Evolutionary conservation across 2,888 invertebrate genomes (phyloP).

Genomic region (Sycophila texana): DNA sequence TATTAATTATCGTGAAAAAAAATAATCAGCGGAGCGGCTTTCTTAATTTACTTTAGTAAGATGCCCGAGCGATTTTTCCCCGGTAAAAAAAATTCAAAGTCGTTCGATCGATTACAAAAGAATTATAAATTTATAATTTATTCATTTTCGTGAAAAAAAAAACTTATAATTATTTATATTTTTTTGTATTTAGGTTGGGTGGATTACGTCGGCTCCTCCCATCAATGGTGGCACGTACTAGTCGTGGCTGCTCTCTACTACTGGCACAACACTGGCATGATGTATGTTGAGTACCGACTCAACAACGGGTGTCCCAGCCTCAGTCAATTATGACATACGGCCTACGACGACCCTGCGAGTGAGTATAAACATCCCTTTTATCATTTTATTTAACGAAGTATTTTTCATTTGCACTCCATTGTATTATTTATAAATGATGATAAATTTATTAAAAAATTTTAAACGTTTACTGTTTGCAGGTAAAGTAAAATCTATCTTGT

Average conservation of each 20-base stretch:
- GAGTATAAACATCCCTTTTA: conserved; percentile 68
- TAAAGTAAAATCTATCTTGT: too few species aligned
- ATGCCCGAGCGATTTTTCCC: conserved; percentile 92
- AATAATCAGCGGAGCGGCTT: conserved; percentile 87
- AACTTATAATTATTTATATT: too few species aligned
- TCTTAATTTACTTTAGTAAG: conserved; percentile 92
- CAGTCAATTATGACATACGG: conserved; percentile 80
- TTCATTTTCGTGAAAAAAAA: conserved; percentile 77
- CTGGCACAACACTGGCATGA: conserved; percentile 94
- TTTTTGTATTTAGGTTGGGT: conserved; percentile 80
- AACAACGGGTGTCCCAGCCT: conserved; percentile 83
- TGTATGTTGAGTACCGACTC: conserved; percentile 87
- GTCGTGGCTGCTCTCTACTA: conserved; percentile 93
- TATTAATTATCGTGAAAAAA: too few species aligned
- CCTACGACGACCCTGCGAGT: conserved; percentile 77
- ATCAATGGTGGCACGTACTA: conserved; percentile 98
- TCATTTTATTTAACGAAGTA: neutral
- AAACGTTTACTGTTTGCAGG: too few species aligned
- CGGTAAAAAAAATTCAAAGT: conserved; percentile 76
- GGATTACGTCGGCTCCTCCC: conserved; percentile 95
- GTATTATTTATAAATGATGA: too few species aligned
- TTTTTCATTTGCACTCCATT: too few species aligned
- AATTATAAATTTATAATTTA: neutral
- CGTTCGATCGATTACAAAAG: neutral
- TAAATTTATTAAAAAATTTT: too few species aligned